Evolutionary conservation across 1,140 invertebrate genomes (phyloP).

Genomic region (Phthorimaea operculella): DNA sequence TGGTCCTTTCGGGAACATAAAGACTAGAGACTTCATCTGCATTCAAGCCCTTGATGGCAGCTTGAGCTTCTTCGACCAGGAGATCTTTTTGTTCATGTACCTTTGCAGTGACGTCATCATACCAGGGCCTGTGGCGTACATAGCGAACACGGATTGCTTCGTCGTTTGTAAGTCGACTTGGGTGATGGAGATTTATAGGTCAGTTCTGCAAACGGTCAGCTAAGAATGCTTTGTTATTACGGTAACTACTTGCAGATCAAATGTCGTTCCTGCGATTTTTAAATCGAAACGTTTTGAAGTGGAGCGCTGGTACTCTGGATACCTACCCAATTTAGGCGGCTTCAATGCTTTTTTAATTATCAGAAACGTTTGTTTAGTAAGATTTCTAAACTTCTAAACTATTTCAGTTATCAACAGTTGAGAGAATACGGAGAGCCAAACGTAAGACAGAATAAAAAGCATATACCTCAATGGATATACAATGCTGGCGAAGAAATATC

Average conservation of each 20-base stretch:
- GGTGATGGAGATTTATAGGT: conserved; percentile 85
- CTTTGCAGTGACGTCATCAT: conserved; percentile 80
- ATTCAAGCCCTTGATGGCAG: conserved; percentile 88
- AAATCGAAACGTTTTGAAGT: too few relatives aligned
- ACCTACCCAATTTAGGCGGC: too few relatives aligned
- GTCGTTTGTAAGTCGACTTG: conserved; percentile 79
- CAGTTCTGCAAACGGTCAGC: conserved; percentile 21
- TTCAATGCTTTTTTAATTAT: too few relatives aligned
- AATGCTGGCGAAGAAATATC: conserved; percentile 81
- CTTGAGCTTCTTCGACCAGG: conserved; percentile 89
- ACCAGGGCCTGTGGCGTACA: conserved; percentile 81
- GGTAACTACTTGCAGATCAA: too few relatives aligned
- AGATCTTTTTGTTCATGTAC: conserved; percentile 81
- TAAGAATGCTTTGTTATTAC: not conserved
- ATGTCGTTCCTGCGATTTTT: too few relatives aligned
- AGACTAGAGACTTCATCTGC: conserved; percentile 84
- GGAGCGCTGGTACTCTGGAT: too few relatives aligned
- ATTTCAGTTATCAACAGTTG: conserved; percentile 74
- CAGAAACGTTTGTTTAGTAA: too few relatives aligned
- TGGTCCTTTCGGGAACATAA: conserved; percentile 84
- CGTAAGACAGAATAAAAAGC: conserved; percentile 63
- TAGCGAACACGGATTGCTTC: conserved; percentile 83
- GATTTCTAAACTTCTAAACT: too few relatives aligned
- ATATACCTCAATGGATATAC: conserved; percentile 79
- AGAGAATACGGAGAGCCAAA: conserved; percentile 67